Evolutionary conservation across 2,113 vertebrate species (phyloP).

Genomic region (Pogona vitticeps): DNA sequence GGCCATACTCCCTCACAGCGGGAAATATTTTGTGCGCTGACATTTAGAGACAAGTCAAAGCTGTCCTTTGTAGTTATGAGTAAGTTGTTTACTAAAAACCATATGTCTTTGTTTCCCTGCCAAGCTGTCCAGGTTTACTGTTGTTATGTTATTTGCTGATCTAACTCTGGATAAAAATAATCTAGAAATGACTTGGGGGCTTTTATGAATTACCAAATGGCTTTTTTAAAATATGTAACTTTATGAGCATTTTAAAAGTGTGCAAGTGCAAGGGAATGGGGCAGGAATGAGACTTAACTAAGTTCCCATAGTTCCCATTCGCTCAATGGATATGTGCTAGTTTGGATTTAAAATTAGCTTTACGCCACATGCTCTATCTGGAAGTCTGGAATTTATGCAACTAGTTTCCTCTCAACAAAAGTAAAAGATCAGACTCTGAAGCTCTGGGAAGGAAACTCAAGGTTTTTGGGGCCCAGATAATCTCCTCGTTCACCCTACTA

Average conservation of each 20-base stretch:
- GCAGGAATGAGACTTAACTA: too few species aligned
- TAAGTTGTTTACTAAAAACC: conserved; percentile 62
- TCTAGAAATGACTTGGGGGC: background rate
- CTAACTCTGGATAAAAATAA: conserved; percentile 13
- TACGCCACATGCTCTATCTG: too few species aligned
- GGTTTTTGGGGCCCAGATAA: too few species aligned
- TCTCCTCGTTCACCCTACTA: too few species aligned
- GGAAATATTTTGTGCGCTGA: conserved; percentile 61
- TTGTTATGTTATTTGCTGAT: conserved; percentile 37
- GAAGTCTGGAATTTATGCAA: too few species aligned
- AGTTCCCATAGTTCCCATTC: too few species aligned
- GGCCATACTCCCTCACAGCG: conserved; percentile 40
- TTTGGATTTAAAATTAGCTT: too few species aligned
- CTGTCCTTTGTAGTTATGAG: conserved; percentile 56
- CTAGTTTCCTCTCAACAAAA: too few species aligned
- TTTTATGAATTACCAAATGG: conserved; percentile 10
- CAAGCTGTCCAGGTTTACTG: background rate
- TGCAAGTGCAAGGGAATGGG: too few species aligned
- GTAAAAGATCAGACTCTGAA: too few species aligned
- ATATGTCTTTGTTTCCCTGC: conserved; percentile 41
- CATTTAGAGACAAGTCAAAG: conserved; percentile 66
- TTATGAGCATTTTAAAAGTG: background rate
- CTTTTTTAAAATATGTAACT: background rate
- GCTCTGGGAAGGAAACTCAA: too few species aligned
- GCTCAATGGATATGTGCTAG: too few species aligned